Evolutionary conservation across 2,113 vertebrate genomes (phyloP).

Genomic region (Semicossyphus pulcher): DNA sequence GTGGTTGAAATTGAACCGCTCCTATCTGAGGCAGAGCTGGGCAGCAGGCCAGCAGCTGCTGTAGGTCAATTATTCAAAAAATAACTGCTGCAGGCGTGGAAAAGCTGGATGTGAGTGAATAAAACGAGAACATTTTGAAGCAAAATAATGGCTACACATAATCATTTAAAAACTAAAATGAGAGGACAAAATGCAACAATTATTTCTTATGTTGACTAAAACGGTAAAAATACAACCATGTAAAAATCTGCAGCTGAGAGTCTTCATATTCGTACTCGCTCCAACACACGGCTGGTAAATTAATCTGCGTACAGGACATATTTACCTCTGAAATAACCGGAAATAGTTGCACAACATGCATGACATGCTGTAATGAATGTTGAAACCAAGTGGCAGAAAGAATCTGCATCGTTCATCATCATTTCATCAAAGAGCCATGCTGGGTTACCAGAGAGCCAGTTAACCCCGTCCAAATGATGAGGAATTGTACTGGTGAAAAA

Average conservation of each 20-base stretch:
- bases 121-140: background rate
- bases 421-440: slow-evolving; percentile 10
- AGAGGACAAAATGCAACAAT: background rate
- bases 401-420: background rate
- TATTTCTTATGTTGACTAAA: background rate
- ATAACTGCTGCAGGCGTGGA: slow-evolving; percentile 8
- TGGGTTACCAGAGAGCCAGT: slow-evolving; percentile 17
- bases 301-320: background rate
- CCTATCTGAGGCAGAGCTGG: background rate
- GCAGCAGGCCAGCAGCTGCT: slow-evolving; percentile 25
- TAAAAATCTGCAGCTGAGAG: background rate
- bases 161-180: background rate
- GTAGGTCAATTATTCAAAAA: slow-evolving; percentile 40
- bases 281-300: background rate
- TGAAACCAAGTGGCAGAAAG: background rate
- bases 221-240: background rate
- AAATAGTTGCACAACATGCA: background rate
- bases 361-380: background rate
- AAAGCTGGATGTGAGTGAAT: background rate
- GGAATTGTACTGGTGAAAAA: slow-evolving; percentile 17
- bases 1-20: slow-evolving; percentile 14
- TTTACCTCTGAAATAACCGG: background rate
- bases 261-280: background rate
- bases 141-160: background rate
- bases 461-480: slow-evolving; percentile 39